Percentiles rank a stretch among this genome's conserved stretches.
These are phyloP conservation scores for Zaprionus capensis DNA, from an alignment of 1,140 invertebrate genomes.

Conservation along the genomic window DNA sequence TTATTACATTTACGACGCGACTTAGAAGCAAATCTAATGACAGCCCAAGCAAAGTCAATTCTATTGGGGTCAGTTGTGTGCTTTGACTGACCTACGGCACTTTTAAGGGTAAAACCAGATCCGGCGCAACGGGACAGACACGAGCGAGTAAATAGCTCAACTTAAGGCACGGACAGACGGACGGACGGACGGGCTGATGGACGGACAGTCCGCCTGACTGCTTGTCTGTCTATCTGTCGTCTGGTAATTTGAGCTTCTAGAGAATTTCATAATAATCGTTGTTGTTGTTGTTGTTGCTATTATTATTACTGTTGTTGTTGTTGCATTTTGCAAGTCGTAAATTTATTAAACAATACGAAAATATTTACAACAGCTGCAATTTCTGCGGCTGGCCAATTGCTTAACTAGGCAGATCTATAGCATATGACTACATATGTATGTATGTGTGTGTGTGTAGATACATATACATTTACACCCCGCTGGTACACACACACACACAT, in stretches of 20 bases:
- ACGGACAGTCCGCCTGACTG: background rate
- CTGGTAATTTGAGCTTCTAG: constrained; percentile 36
- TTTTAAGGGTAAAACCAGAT: constrained; percentile 13
- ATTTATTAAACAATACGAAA: constrained; percentile 37
- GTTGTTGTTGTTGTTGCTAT: background rate
- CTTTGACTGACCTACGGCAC: constrained; percentile 34
- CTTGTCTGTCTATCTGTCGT: background rate
- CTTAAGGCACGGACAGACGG: background rate
- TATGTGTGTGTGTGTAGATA: background rate
- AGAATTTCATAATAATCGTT: constrained; percentile 39
- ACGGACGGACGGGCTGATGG: too few relatives aligned
- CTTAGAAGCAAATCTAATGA: constrained; percentile 30
- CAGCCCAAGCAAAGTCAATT: constrained; percentile 36
- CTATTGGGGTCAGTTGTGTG: constrained; percentile 35
- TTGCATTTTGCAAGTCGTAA: constrained; percentile 39
- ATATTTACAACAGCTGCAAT: constrained; percentile 42
- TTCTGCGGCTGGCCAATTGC: constrained; percentile 43
- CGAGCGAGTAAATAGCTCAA: constrained; percentile 4
- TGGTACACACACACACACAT: constrained; percentile 19
- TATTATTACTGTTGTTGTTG: constrained; percentile 10
- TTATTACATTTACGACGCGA: background rate
- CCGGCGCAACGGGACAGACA: background rate
- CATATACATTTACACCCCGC: constrained; percentile 14
- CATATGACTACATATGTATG: background rate
- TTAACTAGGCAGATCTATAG: constrained; percentile 14